These are phyloP conservation scores for Hirudo medicinalis DNA, from an alignment of 1,140 invertebrate genomes.

Conservation along the genomic window DNA sequence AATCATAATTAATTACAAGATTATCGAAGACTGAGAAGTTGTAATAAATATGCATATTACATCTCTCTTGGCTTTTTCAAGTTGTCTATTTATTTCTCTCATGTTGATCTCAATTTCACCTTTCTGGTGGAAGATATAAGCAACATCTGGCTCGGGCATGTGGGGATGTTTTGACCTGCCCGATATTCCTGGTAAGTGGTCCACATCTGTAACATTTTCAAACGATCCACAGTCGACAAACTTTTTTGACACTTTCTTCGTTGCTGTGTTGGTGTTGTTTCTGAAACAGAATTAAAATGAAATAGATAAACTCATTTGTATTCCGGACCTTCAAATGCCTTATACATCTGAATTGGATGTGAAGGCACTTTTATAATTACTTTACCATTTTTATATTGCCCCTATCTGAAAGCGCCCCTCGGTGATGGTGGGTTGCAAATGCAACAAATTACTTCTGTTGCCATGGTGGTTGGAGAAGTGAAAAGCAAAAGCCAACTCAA, in stretches of 20 bases:
- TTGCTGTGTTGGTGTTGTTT: background rate
- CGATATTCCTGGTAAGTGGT: conserved; percentile 66
- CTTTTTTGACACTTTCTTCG: conserved; percentile 25
- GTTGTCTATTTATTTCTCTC: conserved; percentile 56
- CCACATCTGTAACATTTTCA: conserved; percentile 74
- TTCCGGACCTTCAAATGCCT: too few species aligned
- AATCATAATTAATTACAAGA: background rate
- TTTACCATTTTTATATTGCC: too few species aligned
- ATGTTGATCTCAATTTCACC: conserved; percentile 60
- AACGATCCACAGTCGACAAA: conserved; percentile 69
- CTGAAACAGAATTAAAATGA: too few species aligned
- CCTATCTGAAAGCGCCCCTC: too few species aligned
- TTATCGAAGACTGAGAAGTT: background rate
- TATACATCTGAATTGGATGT: too few species aligned
- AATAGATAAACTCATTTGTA: too few species aligned
- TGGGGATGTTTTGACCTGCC: conserved; percentile 55
- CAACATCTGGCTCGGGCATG: conserved; percentile 55
- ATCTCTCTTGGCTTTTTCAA: conserved; percentile 67
- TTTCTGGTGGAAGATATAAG: conserved; percentile 63
- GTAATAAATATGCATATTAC: conserved; percentile 13
- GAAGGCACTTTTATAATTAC: too few species aligned
- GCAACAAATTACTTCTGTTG: too few species aligned
- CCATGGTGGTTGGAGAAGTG: too few species aligned
- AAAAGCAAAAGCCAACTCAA: too few species aligned
- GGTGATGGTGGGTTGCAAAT: too few species aligned